phyloP scores from a whole-genome alignment of 2,888 invertebrate genomes.

The Clunio marinus region DNA sequence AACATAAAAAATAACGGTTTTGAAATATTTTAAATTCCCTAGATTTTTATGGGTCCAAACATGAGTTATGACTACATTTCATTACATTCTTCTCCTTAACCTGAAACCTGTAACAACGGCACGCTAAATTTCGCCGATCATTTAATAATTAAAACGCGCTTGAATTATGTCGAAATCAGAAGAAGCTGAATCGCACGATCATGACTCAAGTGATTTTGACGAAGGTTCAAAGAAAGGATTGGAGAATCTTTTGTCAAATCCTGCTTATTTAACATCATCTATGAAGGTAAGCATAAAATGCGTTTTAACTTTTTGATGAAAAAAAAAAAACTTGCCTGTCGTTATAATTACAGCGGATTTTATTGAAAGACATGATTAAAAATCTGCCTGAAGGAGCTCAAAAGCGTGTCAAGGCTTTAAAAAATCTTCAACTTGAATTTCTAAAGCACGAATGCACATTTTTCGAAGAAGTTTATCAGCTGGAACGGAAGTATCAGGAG shows the following conservation, averaged over 20 bases:
- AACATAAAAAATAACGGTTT: too few relatives aligned
- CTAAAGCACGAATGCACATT: slow-evolving; percentile 89
- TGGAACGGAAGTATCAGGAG: slow-evolving; percentile 49
- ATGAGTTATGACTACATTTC: too few relatives aligned
- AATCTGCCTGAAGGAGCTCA: slow-evolving; percentile 57
- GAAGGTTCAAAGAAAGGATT: slow-evolving; percentile 24
- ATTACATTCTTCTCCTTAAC: too few relatives aligned
- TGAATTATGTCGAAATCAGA: slow-evolving; percentile 19
- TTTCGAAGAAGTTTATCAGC: slow-evolving; percentile 70
- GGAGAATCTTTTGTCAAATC: slow-evolving; percentile 22
- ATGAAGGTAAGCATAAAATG: slow-evolving; percentile 31
- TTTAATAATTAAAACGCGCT: background rate
- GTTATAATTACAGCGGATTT: slow-evolving; percentile 46
- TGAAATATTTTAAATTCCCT: too few relatives aligned
- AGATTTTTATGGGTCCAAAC: too few relatives aligned
- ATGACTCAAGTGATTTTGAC: slow-evolving; percentile 27
- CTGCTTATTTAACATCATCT: slow-evolving; percentile 21
- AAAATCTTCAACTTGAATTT: slow-evolving; percentile 80
- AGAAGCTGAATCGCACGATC: slow-evolving; percentile 15
- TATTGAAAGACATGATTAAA: slow-evolving; percentile 50
- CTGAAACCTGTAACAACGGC: background rate
- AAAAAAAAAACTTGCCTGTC: background rate
- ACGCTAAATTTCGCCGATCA: background rate
- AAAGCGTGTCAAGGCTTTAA: slow-evolving; percentile 79
- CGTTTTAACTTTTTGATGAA: slow-evolving; percentile 4